phyloP scores from a whole-genome alignment of 2,888 invertebrate genomes.

The Drosophila picticornis region DNA sequence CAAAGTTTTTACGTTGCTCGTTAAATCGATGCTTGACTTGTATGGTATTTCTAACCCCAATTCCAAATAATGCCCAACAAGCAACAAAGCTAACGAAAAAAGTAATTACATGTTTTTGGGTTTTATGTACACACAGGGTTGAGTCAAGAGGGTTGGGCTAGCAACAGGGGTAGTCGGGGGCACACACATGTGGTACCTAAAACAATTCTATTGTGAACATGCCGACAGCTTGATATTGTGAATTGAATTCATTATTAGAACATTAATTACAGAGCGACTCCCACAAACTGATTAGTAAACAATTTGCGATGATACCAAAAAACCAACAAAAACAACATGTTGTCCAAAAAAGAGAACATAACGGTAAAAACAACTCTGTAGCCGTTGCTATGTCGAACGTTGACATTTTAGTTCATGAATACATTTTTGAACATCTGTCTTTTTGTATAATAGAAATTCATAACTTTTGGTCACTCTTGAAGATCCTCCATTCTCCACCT shows the following conservation, averaged over 20 bases:
- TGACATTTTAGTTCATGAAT: conserved; percentile 55
- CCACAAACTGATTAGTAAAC: conserved; percentile 44
- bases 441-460: conserved; percentile 19
- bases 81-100: conserved; percentile 1
- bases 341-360: conserved; percentile 17
- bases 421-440: conserved; percentile 1
- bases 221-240: conserved; percentile 52
- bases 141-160: neutral
- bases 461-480: conserved; percentile 19
- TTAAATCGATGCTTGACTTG: conserved; percentile 19
- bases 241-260: conserved; percentile 58
- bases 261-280: conserved; percentile 58
- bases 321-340: conserved; percentile 10
- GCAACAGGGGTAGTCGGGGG: neutral
- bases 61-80: neutral
- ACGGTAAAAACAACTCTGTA: neutral
- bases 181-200: conserved; percentile 29
- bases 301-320: conserved; percentile 12
- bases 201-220: conserved; percentile 51
- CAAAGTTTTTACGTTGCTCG: neutral
- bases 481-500: neutral
- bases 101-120: conserved; percentile 41
- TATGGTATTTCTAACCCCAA: neutral
- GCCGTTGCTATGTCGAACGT: conserved; percentile 19
- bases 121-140: conserved; percentile 28